phyloP scores from a whole-genome alignment of 2,797 vertebrate genomes.

The Cynopterus sphinx region DNA sequence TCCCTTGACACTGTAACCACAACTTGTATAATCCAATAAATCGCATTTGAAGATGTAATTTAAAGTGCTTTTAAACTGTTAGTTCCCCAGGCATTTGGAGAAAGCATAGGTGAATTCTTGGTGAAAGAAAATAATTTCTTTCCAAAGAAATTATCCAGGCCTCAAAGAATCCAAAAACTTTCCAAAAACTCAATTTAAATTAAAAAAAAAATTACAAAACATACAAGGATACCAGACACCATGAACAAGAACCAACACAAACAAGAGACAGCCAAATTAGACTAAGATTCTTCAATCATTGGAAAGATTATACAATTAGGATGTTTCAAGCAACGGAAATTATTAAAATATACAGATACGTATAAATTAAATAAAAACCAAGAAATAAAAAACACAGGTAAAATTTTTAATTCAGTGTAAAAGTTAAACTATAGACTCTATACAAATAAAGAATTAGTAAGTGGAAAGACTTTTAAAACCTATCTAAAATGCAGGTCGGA shows the following conservation, averaged over 20 bases:
- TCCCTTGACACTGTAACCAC: neutral
- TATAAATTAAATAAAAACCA: neutral
- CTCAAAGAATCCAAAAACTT: constrained; percentile 21
- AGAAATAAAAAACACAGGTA: neutral
- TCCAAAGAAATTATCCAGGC: neutral
- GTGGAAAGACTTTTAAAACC: neutral
- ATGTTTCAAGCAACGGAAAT: neutral
- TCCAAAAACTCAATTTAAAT: neutral
- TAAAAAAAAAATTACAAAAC: neutral
- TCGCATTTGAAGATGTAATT: neutral
- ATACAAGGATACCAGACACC: neutral
- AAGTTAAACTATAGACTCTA: neutral
- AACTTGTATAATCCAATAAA: neutral
- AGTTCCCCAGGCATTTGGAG: neutral
- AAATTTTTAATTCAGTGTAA: constrained; percentile 25
- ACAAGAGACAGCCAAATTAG: neutral
- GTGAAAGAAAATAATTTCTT: neutral
- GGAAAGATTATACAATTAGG: neutral
- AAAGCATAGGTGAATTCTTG: neutral
- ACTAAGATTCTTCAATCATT: neutral
- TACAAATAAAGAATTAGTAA: neutral
- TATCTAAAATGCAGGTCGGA: neutral
- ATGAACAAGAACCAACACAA: neutral
- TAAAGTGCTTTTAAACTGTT: neutral
- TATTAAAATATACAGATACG: neutral